phyloP scores from a whole-genome alignment of 2,888 invertebrate species.

The Himalopsyche anomala region DNA sequence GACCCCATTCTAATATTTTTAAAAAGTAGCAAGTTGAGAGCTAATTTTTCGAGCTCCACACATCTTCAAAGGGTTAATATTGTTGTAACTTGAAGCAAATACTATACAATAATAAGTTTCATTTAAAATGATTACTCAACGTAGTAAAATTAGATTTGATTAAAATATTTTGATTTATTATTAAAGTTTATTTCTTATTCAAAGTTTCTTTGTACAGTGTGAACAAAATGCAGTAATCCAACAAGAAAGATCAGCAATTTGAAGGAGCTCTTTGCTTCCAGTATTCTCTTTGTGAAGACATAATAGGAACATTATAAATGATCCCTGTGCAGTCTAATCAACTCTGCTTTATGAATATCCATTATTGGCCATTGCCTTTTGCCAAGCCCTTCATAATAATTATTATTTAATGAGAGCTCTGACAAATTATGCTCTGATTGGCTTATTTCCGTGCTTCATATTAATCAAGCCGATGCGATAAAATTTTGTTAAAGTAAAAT shows the following conservation, averaged over 20 bases:
- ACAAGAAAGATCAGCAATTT: neutral
- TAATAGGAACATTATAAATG: constrained; percentile 16
- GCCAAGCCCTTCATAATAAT: constrained; percentile 27
- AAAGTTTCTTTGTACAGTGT: neutral
- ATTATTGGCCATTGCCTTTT: constrained; percentile 42
- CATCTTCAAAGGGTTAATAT: no score
- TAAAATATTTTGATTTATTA: no score
- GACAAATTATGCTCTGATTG: constrained; percentile 28
- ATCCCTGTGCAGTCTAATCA: neutral
- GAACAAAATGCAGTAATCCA: neutral
- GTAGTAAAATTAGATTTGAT: no score
- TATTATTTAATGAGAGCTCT: constrained; percentile 15
- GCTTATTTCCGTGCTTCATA: neutral
- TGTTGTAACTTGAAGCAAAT: no score
- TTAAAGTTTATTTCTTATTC: no score
- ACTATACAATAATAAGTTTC: no score
- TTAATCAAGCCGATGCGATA: neutral
- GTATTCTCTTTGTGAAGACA: neutral
- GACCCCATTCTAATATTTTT: no score
- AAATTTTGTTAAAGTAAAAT: neutral
- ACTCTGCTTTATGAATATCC: constrained; percentile 42
- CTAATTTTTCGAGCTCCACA: no score
- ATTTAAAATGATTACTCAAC: no score
- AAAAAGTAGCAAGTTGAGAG: no score
- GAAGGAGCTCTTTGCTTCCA: neutral